phyloP scores from a whole-genome alignment of 2,113 vertebrate genomes.

The Carollia perspicillata region DNA sequence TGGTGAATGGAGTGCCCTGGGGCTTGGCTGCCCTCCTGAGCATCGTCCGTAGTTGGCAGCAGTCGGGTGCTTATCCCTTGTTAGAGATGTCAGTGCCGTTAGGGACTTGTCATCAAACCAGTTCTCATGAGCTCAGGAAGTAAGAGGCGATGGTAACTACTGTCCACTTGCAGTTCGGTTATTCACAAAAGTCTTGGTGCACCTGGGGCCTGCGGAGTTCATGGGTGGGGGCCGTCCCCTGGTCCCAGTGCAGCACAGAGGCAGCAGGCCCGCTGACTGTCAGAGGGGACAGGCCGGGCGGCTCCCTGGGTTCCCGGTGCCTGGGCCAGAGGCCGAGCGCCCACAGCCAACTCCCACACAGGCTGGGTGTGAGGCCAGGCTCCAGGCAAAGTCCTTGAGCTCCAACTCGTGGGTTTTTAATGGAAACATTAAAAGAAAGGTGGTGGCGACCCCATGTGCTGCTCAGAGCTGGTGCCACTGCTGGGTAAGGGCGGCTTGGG shows the following conservation, averaged over 20 bases:
- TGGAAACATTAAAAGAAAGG: neutral
- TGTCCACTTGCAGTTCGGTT: fast-evolving
- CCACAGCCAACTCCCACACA: fast-evolving
- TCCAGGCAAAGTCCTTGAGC: neutral
- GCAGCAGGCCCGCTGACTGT: neutral
- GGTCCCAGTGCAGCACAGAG: neutral
- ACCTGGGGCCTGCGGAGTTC: neutral
- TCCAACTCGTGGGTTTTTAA: neutral
- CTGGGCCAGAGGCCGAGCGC: fast-evolving
- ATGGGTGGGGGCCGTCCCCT: neutral
- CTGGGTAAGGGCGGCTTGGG: neutral
- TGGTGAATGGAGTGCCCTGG: fast-evolving
- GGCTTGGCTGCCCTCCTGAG: neutral
- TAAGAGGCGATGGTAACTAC: too few relatives aligned
- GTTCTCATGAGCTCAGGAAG: fast-evolving
- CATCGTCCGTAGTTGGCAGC: neutral
- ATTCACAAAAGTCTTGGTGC: too few relatives aligned
- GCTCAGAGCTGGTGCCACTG: neutral
- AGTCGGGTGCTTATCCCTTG: neutral
- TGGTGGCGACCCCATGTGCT: neutral
- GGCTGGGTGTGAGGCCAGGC: neutral
- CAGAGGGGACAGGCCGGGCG: too few relatives aligned
- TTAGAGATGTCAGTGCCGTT: too few relatives aligned
- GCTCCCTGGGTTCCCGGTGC: neutral
- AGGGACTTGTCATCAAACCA: neutral